Conservation (phyloP, 2,888 invertebrate genomes). For the Anorthoa munda region DNA sequence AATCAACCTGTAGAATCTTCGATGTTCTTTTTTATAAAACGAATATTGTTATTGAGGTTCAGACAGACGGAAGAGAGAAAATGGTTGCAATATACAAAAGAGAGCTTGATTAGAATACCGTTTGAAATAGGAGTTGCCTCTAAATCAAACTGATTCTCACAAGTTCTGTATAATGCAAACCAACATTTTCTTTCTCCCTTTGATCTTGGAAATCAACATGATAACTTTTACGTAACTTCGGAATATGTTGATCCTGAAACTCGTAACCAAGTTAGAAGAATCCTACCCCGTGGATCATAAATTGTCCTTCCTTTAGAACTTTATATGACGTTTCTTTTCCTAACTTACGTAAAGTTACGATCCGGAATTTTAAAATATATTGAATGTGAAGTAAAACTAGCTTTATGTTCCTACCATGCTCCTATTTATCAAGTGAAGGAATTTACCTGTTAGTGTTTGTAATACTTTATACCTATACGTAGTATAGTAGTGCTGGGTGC, state of each 20-base stretch:
- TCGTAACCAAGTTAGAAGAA: constrained; percentile 49
- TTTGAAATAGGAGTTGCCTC: not conserved
- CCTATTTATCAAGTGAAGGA: too few relatives aligned
- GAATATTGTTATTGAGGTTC: too few relatives aligned
- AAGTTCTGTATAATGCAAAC: constrained; percentile 1
- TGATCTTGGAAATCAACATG: constrained; percentile 38
- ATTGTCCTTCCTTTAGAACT: constrained; percentile 38
- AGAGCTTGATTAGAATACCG: not conserved
- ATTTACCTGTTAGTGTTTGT: too few relatives aligned
- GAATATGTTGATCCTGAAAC: constrained; percentile 48
- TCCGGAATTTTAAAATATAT: constrained; percentile 17
- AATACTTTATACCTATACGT: too few relatives aligned
- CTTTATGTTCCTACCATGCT: too few relatives aligned
- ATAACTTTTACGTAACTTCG: constrained; percentile 34
- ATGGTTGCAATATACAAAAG: not conserved
- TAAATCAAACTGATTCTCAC: not conserved
- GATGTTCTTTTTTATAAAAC: too few relatives aligned
- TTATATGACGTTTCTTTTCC: constrained; percentile 20
- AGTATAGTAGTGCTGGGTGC: too few relatives aligned
- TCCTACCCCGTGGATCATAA: constrained; percentile 38
- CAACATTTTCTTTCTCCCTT: constrained; percentile 16
- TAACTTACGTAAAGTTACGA: constrained; percentile 28
- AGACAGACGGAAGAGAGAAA: not conserved
- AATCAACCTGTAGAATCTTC: too few relatives aligned
- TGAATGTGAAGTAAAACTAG: constrained; percentile 16